Percentiles rank a stretch among this genome's conserved stretches.
Evolutionary conservation across 2,113 vertebrate species (phyloP).

Genomic region (Irena cyanogastra): DNA sequence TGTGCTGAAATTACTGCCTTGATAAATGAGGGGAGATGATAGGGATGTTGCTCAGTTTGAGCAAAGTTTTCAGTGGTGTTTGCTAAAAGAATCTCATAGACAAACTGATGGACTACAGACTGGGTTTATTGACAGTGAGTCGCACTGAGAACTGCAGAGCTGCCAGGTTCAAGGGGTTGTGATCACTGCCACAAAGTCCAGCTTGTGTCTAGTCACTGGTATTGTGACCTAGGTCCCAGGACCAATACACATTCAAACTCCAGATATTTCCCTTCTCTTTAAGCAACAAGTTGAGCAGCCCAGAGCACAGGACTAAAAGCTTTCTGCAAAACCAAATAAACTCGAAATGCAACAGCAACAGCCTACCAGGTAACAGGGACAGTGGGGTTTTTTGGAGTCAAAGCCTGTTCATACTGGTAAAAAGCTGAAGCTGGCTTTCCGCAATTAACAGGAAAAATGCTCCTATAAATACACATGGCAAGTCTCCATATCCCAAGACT

Average conservation of each 20-base stretch:
- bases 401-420: background rate
- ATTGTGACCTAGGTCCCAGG: background rate
- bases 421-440: background rate
- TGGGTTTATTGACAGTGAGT: background rate
- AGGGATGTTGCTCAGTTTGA: background rate
- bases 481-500: background rate
- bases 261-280: background rate
- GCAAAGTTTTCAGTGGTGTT: background rate
- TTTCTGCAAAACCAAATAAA: background rate
- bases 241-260: background rate
- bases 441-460: background rate
- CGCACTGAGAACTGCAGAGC: fast-evolving
- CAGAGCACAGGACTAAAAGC: background rate
- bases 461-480: background rate
- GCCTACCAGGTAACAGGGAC: background rate
- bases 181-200: background rate
- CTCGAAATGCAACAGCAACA: background rate
- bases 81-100: background rate
- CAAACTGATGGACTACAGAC: background rate
- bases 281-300: background rate
- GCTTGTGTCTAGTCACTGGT: background rate
- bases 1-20: background rate
- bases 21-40: background rate
- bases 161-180: background rate
- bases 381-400: fast-evolving